Percentiles rank a stretch among this genome's conserved stretches.
These are phyloP conservation scores for Nannobrachium achirus DNA, from an alignment of 2,113 vertebrate genomes.

Conservation along the genomic window DNA sequence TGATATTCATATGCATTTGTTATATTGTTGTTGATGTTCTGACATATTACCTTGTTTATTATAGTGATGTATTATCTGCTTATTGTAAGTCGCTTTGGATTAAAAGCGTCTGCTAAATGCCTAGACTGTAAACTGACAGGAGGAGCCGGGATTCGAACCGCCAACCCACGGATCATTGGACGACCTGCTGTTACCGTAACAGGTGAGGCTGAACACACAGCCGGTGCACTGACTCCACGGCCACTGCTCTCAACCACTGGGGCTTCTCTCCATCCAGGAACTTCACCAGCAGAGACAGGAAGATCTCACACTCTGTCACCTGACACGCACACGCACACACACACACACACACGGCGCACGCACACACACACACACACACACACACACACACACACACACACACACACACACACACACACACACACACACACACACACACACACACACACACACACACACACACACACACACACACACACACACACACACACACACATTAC, in stretches of 20 bases:
- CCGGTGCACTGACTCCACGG: conserved; percentile 96
- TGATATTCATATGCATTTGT: too few species aligned
- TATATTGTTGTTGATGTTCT: too few species aligned
- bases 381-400: conserved; percentile 15
- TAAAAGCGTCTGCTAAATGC: too few species aligned
- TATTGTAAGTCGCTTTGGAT: too few species aligned
- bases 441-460: too few species aligned
- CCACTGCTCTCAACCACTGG: conserved; percentile 97
- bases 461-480: conserved; percentile 15
- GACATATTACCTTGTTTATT: too few species aligned
- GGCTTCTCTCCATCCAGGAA: conserved; percentile 99
- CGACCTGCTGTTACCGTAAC: conserved; percentile 84
- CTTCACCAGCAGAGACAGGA: conserved; percentile 96
- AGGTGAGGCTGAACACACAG: conserved; percentile 97
- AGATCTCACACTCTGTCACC: conserved; percentile 99
- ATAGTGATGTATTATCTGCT: too few species aligned
- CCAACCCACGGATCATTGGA: too few species aligned
- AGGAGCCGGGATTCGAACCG: too few species aligned
- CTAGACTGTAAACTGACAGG: too few species aligned
- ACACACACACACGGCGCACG: not conserved
- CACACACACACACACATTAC: too few species aligned
- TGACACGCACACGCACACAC: conserved; percentile 66
- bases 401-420: not conserved
- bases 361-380: not conserved
- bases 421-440: too few species aligned